Evolutionary conservation across 2,888 invertebrate genomes (phyloP).

Genomic region (Microctonus brassicae): DNA sequence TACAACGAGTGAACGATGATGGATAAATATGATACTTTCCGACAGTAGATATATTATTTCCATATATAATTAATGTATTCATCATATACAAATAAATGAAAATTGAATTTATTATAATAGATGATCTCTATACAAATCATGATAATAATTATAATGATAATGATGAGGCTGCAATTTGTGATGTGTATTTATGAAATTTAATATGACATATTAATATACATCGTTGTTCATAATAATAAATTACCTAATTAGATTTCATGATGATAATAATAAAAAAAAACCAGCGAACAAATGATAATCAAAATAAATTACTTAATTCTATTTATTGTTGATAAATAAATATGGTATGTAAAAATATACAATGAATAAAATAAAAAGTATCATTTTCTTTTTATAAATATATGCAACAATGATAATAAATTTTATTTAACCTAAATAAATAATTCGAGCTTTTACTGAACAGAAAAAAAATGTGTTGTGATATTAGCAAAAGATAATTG

Average conservation of each 20-base stretch:
- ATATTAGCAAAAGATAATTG: not conserved
- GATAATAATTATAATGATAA: too few relatives aligned
- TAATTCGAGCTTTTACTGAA: too few relatives aligned
- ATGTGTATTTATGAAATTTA: not conserved
- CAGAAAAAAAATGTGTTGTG: too few relatives aligned
- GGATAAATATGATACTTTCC: not conserved
- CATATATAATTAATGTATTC: not conserved
- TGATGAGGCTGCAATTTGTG: not conserved
- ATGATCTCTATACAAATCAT: not conserved
- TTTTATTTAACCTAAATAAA: too few relatives aligned
- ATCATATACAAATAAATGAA: not conserved
- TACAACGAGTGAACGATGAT: not conserved
- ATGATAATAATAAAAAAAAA: not conserved
- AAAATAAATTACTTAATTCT: not conserved
- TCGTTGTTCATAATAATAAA: not conserved
- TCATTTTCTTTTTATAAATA: not conserved
- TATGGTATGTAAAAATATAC: not conserved
- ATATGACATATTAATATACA: not conserved
- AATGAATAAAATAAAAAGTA: not conserved
- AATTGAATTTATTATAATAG: not conserved
- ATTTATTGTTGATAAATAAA: not conserved
- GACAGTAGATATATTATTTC: not conserved
- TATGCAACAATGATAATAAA: not conserved
- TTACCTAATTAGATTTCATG: not conserved
- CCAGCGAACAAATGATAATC: not conserved